Conservation (phyloP, 23 tunicate genomes). For the Clavelina lepadiformis region DNA sequence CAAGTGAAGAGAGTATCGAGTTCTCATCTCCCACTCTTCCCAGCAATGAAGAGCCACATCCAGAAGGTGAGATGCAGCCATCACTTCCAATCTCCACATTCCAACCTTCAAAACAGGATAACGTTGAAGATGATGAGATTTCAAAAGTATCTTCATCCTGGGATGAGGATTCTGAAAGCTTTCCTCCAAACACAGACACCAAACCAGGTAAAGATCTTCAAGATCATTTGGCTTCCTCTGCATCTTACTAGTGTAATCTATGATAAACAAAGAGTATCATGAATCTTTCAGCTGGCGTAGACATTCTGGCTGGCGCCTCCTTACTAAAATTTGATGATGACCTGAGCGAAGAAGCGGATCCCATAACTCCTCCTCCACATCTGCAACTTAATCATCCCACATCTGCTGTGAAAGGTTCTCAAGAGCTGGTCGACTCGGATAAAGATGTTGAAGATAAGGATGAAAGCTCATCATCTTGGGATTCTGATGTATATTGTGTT, state of each 20-base stretch:
- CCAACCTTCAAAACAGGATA: not conserved
- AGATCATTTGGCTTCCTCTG: not conserved
- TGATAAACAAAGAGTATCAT: not conserved
- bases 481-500: no score
- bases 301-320: conserved; percentile 3
- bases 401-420: not conserved
- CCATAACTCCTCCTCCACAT: not conserved
- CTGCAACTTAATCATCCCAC: no score
- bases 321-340: conserved; percentile 19
- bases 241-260: no score
- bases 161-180: conserved; percentile 22
- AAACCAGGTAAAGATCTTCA: not conserved
- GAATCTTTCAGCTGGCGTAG: not conserved
- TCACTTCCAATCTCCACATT: no score
- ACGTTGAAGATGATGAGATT: not conserved
- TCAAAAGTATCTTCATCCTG: conserved; percentile 6
- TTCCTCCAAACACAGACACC: not conserved
- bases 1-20: conserved; percentile 8
- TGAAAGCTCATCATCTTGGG: not conserved
- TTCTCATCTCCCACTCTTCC: not conserved
- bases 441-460: no score
- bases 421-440: not conserved
- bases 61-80: no score
- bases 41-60: not conserved
- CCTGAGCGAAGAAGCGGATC: conserved; percentile 9